Evolutionary conservation across 2,888 invertebrate species (phyloP).

Genomic region (Euplexia lucipara): DNA sequence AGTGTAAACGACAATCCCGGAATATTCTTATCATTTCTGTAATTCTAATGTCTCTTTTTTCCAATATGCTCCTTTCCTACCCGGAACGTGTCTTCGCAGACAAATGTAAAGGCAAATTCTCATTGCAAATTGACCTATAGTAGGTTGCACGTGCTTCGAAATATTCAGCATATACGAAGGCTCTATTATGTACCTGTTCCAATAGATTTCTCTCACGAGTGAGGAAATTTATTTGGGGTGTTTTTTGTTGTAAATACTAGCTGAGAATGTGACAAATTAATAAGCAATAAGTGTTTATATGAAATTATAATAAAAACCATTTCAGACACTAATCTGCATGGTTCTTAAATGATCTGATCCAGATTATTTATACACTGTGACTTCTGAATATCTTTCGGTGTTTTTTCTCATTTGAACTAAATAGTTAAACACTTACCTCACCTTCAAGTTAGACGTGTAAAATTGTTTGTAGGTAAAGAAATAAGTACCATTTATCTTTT

Average conservation of each 20-base stretch:
- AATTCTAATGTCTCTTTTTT: constrained; percentile 1
- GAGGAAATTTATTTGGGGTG: constrained; percentile 40
- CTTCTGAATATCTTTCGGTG: too few species aligned
- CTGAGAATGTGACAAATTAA: too few species aligned
- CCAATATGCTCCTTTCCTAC: constrained; percentile 2
- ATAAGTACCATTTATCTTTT: too few species aligned
- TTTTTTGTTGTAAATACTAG: constrained; percentile 30
- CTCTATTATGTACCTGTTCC: constrained; percentile 46
- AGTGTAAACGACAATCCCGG: not conserved
- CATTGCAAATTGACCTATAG: constrained; percentile 68
- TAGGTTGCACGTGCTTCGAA: constrained; percentile 52
- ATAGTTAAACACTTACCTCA: too few species aligned
- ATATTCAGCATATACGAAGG: constrained; percentile 57
- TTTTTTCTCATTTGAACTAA: too few species aligned
- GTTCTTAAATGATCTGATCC: too few species aligned
- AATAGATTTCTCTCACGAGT: constrained; percentile 20
- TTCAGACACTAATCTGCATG: too few species aligned
- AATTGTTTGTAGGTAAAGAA: too few species aligned
- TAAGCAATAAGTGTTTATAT: too few species aligned
- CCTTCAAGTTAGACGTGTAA: too few species aligned
- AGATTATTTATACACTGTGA: too few species aligned
- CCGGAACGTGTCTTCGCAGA: constrained; percentile 9
- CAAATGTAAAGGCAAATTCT: constrained; percentile 50
- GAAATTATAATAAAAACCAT: too few species aligned
- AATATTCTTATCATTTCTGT: constrained; percentile 1